A percentile compares a stretch with the other conserved stretches of the same genome.
Conservation (phyloP, 2,888 invertebrate species). For the Caenorhabditis japonica region DNA sequence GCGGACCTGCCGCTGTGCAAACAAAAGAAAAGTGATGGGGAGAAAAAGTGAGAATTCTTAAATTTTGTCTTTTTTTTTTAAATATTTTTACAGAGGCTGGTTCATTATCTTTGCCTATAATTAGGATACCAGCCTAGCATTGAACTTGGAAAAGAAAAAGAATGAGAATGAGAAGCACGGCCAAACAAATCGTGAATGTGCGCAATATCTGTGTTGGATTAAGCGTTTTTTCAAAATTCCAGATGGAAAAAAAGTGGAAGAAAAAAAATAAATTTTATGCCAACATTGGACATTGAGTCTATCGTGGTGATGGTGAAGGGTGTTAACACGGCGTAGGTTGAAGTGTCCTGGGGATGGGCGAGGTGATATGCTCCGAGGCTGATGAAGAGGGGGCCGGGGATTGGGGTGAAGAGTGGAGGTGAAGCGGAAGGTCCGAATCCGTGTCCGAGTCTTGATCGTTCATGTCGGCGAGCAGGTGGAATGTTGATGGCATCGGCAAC, state of each 20-base stretch:
- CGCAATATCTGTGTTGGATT: too few relatives aligned
- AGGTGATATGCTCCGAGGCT: conserved; percentile 44
- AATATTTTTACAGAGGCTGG: conserved; percentile 22
- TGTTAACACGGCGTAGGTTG: conserved; percentile 63
- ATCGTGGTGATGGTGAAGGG: conserved; percentile 5
- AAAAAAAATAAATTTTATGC: conserved; percentile 23
- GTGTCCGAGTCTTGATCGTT: conserved; percentile 27
- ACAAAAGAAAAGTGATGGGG: conserved; percentile 20
- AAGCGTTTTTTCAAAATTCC: conserved; percentile 26
- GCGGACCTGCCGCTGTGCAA: conserved; percentile 44
- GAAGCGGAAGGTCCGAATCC: conserved; percentile 19
- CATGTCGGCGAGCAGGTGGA: conserved; percentile 48
- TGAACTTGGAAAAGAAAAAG: conserved; percentile 14
- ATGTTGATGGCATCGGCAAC: conserved; percentile 57
- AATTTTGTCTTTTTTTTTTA: too few relatives aligned
- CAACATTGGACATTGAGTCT: conserved; percentile 38
- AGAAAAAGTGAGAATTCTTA: conserved; percentile 5
- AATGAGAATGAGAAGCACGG: conserved; percentile 24
- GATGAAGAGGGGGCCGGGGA: conserved; percentile 42
- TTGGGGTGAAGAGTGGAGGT: conserved; percentile 11
- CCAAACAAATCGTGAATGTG: conserved; percentile 26
- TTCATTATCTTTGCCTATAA: conserved; percentile 24
- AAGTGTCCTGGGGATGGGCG: conserved; percentile 50
- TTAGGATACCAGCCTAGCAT: conserved; percentile 31
- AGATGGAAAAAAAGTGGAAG: conserved; percentile 12